A percentile compares a stretch with the other conserved stretches of the same genome.
Conservation (phyloP, 2,113 vertebrate species). For the Eulemur macaco region DNA sequence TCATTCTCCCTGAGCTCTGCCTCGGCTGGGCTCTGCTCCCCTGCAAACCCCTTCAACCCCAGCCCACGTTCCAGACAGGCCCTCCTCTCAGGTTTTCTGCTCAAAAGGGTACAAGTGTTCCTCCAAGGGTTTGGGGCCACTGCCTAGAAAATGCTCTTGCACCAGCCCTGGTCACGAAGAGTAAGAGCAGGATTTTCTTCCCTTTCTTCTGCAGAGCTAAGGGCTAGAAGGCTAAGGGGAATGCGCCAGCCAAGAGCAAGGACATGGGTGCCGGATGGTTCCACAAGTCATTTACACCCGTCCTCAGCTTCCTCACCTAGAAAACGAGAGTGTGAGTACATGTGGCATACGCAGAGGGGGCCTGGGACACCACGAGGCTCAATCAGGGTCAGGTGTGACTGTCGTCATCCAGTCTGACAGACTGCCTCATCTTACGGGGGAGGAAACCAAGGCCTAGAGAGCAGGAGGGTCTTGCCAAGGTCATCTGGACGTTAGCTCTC, state of each 20-base stretch:
- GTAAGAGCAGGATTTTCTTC: background rate
- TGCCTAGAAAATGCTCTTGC: background rate
- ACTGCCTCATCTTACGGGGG: background rate
- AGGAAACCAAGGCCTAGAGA: background rate
- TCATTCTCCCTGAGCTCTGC: background rate
- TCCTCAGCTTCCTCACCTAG: background rate
- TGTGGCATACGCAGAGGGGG: background rate
- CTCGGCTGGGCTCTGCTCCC: background rate
- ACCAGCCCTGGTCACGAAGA: background rate
- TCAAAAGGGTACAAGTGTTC: background rate
- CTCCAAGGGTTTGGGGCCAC: background rate
- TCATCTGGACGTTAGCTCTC: background rate
- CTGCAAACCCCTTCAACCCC: background rate
- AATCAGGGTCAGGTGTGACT: background rate
- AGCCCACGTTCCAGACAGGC: background rate
- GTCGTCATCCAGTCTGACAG: too few species aligned
- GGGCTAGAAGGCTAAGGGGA: background rate
- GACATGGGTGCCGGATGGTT: rapidly evolving
- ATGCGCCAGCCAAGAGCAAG: background rate
- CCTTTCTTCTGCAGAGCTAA: background rate
- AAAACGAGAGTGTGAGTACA: background rate
- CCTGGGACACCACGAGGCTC: background rate
- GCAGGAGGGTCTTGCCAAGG: background rate
- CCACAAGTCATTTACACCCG: background rate
- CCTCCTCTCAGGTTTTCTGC: background rate